phyloP scores from a whole-genome alignment of 2,113 vertebrate genomes.

The Cyanoramphus novaezelandiae region DNA sequence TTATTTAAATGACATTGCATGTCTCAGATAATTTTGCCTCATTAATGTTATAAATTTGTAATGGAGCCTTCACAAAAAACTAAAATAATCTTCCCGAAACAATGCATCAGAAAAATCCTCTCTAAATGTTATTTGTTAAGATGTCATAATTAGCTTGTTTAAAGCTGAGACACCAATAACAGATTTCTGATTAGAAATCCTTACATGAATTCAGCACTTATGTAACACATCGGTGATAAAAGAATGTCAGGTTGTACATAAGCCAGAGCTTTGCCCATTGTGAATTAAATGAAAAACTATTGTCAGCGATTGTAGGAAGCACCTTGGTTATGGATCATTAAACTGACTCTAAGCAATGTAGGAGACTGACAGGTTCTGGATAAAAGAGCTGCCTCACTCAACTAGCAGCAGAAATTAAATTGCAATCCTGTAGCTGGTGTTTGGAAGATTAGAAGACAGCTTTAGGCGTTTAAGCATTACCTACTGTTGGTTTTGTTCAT shows the following conservation, averaged over 20 bases:
- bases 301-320: conserved; percentile 11
- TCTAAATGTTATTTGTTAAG: neutral
- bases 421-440: neutral
- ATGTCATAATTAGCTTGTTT: neutral
- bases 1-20: neutral
- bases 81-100: neutral
- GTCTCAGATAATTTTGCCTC: neutral
- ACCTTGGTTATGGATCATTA: conserved; percentile 4
- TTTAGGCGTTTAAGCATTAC: neutral
- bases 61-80: neutral
- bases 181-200: neutral
- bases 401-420: neutral
- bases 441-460: neutral
- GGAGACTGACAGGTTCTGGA: conserved; percentile 7
- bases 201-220: neutral
- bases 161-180: neutral
- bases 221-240: neutral
- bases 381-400: neutral
- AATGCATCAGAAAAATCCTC: neutral
- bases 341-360: conserved; percentile 33
- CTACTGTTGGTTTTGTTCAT: neutral
- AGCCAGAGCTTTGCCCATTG: neutral
- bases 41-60: neutral
- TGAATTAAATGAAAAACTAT: conserved; percentile 10
- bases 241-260: neutral